Base-by-base conservation (phyloP, 2,888 invertebrate genomes). In the Pterostichus madidus region DNA sequence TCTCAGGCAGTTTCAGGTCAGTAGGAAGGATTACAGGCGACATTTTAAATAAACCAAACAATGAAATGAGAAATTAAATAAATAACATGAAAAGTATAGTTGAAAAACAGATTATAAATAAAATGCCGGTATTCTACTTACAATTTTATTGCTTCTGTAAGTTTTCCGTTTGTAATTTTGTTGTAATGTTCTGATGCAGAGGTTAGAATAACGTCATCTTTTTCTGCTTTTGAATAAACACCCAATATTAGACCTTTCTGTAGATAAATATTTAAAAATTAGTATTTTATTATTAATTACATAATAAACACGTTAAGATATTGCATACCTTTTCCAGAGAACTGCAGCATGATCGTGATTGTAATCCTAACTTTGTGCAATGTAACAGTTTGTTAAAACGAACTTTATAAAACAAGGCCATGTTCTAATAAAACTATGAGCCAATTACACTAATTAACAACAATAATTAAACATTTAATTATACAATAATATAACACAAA, bases 221-320 rank as follows among this genome's bases (percentile, higher is more conserved):
- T 88, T 78, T 91, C 89, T 84, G 90, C 89, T 84, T 90, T 89
- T 52, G 86, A 85, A 85, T 92, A 92, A 49, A 91, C 91, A 81
- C 93, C 92, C 84, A 93, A 89, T 83, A 92, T 91, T 84, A 93
- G 87, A 84, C 92, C 92, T 89, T 90, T 92, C 92, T 92, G 88
- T 84, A 88, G 88, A 80, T 75, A 75, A 80, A 53, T 49, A 39
- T 56, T 77, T n/a, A 83, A 77, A 84, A 35, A 81, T 13, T 75
- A 73, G 68, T 10, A 59, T 83, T 53, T 17, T 68, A 73, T 75
- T 32, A 15, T 24, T 13, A 64, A 80, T 68, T 10, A 77, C 31
- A 52, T 77, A 52, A 78, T 56, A 64, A 68, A 76, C 71, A 56
- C 15, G 32, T 49, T 75, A 71, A 77, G 46, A 13, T 76, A 71